phyloP scores from a whole-genome alignment of 1,140 invertebrate species.

The Luehdorfia chinensis region DNA sequence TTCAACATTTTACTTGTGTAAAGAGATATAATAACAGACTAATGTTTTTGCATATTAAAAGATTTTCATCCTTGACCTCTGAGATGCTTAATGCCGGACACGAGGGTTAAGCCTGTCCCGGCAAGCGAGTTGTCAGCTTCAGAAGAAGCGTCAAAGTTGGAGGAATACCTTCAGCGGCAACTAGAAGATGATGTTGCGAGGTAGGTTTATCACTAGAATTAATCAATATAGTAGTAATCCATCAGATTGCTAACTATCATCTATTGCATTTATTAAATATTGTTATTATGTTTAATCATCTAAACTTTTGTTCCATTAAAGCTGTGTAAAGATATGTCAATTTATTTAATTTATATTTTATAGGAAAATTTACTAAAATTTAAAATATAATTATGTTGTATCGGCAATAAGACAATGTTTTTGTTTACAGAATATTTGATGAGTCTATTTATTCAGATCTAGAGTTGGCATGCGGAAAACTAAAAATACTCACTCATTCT shows the following conservation, averaged over 20 bases:
- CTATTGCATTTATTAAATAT: not conserved
- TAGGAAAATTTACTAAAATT: not conserved
- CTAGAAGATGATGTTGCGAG: slow-evolving; percentile 64
- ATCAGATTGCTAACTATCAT: not conserved
- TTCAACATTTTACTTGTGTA: too few relatives aligned
- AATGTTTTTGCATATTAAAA: slow-evolving; percentile 12
- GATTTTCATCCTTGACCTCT: slow-evolving; percentile 15
- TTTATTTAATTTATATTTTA: not conserved
- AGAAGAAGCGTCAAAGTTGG: slow-evolving; percentile 51
- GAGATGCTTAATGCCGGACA: slow-evolving; percentile 67
- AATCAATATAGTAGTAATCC: not conserved
- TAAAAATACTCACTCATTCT: slow-evolving; percentile 68
- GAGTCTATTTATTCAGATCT: slow-evolving; percentile 69
- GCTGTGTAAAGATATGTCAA: not conserved
- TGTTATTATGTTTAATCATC: too few relatives aligned
- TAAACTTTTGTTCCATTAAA: not conserved
- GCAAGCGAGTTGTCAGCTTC: slow-evolving; percentile 46
- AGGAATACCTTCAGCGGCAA: slow-evolving; percentile 51
- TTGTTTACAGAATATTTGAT: slow-evolving; percentile 67
- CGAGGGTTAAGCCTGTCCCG: slow-evolving; percentile 49
- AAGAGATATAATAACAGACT: slow-evolving; percentile 1
- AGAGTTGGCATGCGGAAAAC: slow-evolving; percentile 66
- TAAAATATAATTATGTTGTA: not conserved
- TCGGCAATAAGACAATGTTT: not conserved
- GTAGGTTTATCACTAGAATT: slow-evolving; percentile 33